These are phyloP conservation scores for Nesoenas mayeri DNA, from an alignment of 2,113 vertebrate genomes.

Conservation along the genomic window DNA sequence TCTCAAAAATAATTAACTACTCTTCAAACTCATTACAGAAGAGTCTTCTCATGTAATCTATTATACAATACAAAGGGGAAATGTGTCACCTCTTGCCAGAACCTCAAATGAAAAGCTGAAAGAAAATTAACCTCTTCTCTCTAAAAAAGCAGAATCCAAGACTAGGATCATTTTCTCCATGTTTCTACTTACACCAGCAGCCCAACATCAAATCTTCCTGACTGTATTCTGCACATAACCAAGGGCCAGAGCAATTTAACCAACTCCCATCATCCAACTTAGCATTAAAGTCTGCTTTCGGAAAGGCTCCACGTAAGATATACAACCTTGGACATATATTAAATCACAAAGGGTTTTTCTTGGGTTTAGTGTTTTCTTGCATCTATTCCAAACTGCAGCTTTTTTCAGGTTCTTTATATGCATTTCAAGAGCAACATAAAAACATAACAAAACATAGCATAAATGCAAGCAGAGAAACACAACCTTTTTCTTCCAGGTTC, in stretches of 20 bases:
- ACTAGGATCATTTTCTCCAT: background rate
- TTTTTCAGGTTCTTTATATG: slow-evolving; percentile 5
- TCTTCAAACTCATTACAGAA: slow-evolving; percentile 57
- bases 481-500: background rate
- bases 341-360: background rate
- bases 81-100: slow-evolving; percentile 4
- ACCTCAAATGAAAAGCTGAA: slow-evolving; percentile 14
- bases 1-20: slow-evolving; percentile 62
- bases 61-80: slow-evolving; percentile 49
- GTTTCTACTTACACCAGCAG: background rate
- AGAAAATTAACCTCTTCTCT: background rate
- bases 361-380: background rate
- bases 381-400: background rate
- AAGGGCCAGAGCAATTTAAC: slow-evolving; percentile 3
- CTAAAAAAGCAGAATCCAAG: background rate
- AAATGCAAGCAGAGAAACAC: background rate
- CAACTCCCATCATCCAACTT: background rate
- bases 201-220: background rate
- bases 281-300: background rate
- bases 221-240: background rate
- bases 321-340: background rate
- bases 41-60: slow-evolving; percentile 51
- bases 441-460: background rate
- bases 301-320: background rate
- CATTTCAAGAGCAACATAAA: slow-evolving; percentile 18